Base-by-base conservation (phyloP, 2,888 invertebrate genomes). In the Odontothrips loti region DNA sequence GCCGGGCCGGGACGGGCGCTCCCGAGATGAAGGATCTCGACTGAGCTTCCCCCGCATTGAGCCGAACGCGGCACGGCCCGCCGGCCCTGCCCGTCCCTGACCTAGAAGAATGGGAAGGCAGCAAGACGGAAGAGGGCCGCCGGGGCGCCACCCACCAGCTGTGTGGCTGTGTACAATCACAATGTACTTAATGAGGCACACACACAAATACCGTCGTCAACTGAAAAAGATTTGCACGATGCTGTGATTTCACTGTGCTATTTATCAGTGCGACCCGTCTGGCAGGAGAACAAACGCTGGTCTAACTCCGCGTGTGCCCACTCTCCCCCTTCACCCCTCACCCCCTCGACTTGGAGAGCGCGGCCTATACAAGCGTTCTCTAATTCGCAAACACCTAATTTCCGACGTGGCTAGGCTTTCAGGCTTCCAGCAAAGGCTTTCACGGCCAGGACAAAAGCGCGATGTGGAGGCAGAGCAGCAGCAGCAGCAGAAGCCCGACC, bases 311-410 rank as follows among this genome's bases (percentile, higher is more conserved):
- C n/a, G n/a, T n/a, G n/a, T n/a, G n/a, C n/a, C n/a, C n/a, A n/a
- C n/a, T n/a, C n/a, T n/a, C n/a, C n/a, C n/a, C n/a, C n/a, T n/a
- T n/a, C n/a, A n/a, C n/a, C n/a, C n/a, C n/a, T n/a, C n/a, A n/a
- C 58, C 58, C 0, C 58, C 58, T 15, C 58, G 6, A 58, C n/a
- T n/a, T n/a, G n/a, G n/a, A 58, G 20, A 17, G 20, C 58, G 20
- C 58, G 17, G 58, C 58, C 58, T 58, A 58, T 15, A 20, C 58
- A 58, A 58, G 20, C 58, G 58, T 17, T 58, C 58, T 58, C 58
- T 58, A 58, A 58, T 58, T 58, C 58, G 58, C 58, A 58, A 58
- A 58, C 58, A 15, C 58, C 58, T 58, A 58, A 58, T 58, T 58
- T 58, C 58, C 58, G 58, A 17, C 17, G 51, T 51, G 15, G 15